Conservation (phyloP, 2,888 invertebrate genomes). For the Furcula furcula region DNA sequence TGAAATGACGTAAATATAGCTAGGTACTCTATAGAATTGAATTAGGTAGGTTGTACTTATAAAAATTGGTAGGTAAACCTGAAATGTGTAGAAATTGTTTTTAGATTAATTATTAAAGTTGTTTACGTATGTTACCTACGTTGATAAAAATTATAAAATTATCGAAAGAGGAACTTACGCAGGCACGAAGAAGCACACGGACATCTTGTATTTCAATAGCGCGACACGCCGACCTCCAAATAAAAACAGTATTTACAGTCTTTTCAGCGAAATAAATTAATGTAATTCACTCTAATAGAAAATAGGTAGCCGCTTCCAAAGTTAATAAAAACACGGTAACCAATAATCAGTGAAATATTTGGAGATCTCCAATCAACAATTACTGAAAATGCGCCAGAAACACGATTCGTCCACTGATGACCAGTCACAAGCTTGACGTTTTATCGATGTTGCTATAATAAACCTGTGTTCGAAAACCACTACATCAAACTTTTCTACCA, state of each 20-base stretch:
- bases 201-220: constrained; percentile 77
- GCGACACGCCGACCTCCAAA: constrained; percentile 43
- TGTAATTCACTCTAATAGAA: constrained; percentile 44
- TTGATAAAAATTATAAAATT: constrained; percentile 17
- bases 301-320: constrained; percentile 63
- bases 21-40: no score
- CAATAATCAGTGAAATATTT: constrained; percentile 79
- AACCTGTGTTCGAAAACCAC: constrained; percentile 2
- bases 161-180: constrained; percentile 82
- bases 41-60: no score
- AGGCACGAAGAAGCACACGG: constrained; percentile 86
- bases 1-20: neutral
- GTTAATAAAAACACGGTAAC: constrained; percentile 69
- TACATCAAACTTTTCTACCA: neutral
- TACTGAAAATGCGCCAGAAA: constrained; percentile 77
- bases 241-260: constrained; percentile 29
- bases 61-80: no score
- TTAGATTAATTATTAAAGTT: no score
- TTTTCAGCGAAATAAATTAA: constrained; percentile 40
- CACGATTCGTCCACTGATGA: constrained; percentile 81
- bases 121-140: neutral
- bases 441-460: constrained; percentile 43
- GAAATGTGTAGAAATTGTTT: no score
- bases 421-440: constrained; percentile 81
- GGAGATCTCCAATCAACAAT: constrained; percentile 82